Base-by-base conservation (phyloP, 2,888 invertebrate genomes). In the Rotaria socialis region DNA sequence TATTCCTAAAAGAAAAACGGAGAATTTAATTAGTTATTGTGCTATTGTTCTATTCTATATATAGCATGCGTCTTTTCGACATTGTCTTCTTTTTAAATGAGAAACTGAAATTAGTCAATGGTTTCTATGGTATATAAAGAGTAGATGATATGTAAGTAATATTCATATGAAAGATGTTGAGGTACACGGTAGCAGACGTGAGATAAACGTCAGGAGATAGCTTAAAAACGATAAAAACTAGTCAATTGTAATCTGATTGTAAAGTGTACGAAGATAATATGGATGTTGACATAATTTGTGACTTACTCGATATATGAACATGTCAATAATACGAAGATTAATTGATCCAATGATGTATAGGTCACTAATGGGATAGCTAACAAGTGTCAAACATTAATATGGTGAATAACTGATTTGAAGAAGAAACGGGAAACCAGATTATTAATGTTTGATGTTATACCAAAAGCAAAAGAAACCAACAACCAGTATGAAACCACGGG, bases 121-220 rank as follows among this genome's bases (percentile, higher is more conserved):
- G 5, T 6, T 55, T 6, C 16, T 14, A 84, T 84, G n/a, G 16
- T 19, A 35, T 10, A 55, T 27, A 27, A 84, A 4, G 1, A 84
- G 16, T 8, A 35, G 5, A 41, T 55, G 27, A 55, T 55, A 84
- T 19, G 52, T 11, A 16, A 55, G 84, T 35, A 35, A 35, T 2
- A 84, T 55, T 27, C 84, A 84, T 19, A 47, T 35, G 8, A 84
- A 22, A 27, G 35, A 8, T 24, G 16, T 52, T 6, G n/a, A 84
- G 14, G 35, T 3, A 27, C 80, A 50, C 16, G 50, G 55, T 22
- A 85, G 87, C 91, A 91, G 90, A 90, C 93, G 92, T 0, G 94
- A 92, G 85, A 94, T 90, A 86, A 94, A 93, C 89, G 95, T 93
- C 85, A 96, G 89, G 35, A 96, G 93, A 89, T 96, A 95, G 0